These are phyloP conservation scores for Trissolcus brochymenae DNA, from an alignment of 2,888 invertebrate genomes.

Conservation along the genomic window DNA sequence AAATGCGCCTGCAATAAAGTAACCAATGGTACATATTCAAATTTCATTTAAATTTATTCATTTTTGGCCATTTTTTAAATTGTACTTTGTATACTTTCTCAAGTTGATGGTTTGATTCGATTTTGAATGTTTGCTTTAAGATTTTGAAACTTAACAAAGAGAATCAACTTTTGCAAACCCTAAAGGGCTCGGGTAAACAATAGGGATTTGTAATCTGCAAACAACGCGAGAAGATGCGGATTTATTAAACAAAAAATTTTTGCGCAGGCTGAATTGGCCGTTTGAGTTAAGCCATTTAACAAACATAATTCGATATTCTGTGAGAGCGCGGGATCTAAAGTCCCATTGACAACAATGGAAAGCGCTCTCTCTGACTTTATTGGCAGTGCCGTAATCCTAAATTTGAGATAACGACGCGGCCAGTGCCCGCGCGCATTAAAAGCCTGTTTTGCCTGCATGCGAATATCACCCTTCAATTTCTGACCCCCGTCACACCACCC, in stretches of 20 bases:
- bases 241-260: constrained; percentile 32
- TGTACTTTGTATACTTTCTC: neutral
- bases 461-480: constrained; percentile 43
- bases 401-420: constrained; percentile 50
- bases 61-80: neutral
- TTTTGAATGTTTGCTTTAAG: constrained; percentile 10
- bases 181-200: constrained; percentile 15
- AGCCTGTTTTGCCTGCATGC: constrained; percentile 41
- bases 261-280: constrained; percentile 27
- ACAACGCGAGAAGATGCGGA: constrained; percentile 16
- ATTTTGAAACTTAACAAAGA: constrained; percentile 13
- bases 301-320: constrained; percentile 53
- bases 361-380: constrained; percentile 53
- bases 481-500: constrained; percentile 7
- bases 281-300: constrained; percentile 45
- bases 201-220: constrained; percentile 37
- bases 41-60: neutral
- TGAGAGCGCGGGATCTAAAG: constrained; percentile 43
- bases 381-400: constrained; percentile 51
- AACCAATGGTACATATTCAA: neutral
- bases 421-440: constrained; percentile 41
- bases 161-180: neutral
- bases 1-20: neutral
- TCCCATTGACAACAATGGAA: constrained; percentile 48
- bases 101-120: neutral